These are phyloP conservation scores for Mellivora capensis DNA, from an alignment of 2,113 vertebrate species.

Conservation along the genomic window DNA sequence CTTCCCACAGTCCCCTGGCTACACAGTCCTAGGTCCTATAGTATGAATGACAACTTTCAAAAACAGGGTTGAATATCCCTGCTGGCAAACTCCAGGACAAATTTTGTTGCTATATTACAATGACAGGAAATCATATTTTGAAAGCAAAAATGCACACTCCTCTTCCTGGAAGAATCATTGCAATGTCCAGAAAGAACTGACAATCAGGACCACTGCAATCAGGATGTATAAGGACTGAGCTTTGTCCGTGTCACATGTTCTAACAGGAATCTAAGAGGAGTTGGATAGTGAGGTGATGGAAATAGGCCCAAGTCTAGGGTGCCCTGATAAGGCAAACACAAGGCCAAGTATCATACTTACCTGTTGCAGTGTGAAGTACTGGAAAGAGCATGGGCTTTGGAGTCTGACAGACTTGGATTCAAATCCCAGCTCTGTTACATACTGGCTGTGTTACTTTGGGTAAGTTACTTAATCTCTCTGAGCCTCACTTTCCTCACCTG, in stretches of 20 bases:
- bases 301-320: not conserved
- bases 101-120: not conserved
- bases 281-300: not conserved
- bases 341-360: constrained; percentile 43
- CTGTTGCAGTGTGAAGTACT: constrained; percentile 53
- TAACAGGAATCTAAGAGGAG: not conserved
- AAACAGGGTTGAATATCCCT: not conserved
- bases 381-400: constrained; percentile 64
- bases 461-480: constrained; percentile 65
- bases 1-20: not conserved
- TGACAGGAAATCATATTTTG: not conserved
- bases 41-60: not conserved
- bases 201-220: not conserved
- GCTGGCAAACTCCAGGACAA: not conserved
- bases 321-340: constrained; percentile 23
- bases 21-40: not conserved
- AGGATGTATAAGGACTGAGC: not conserved
- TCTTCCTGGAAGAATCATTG: not conserved
- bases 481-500: constrained; percentile 67
- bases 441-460: constrained; percentile 55
- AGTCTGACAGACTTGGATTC: constrained; percentile 60
- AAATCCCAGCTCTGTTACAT: constrained; percentile 63
- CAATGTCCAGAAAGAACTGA: not conserved
- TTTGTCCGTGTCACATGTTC: not conserved
- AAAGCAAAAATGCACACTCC: constrained; percentile 17